phyloP scores from a whole-genome alignment of 1,140 invertebrate species.

The Anthonomus grandis region DNA sequence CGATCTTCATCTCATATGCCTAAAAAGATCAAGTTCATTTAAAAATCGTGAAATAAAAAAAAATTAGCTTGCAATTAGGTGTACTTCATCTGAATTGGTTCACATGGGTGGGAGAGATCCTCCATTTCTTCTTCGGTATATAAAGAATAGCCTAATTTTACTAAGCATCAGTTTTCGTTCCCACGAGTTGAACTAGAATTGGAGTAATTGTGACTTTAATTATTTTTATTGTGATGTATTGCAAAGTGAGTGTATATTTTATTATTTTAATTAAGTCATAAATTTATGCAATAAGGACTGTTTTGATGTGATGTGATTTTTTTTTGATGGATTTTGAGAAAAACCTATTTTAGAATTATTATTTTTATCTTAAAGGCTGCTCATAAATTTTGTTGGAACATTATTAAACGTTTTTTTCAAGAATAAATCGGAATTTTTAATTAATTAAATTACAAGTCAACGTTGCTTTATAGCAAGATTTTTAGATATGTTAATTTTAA shows the following conservation, averaged over 20 bases:
- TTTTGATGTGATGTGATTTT: too few species aligned
- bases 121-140: background rate
- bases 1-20: background rate
- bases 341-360: too few species aligned
- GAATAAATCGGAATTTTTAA: too few species aligned
- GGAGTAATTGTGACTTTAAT: slow-evolving; percentile 12
- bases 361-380: too few species aligned
- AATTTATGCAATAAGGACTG: too few species aligned
- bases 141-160: slow-evolving; percentile 18
- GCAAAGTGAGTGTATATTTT: slow-evolving; percentile 20
- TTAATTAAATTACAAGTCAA: too few species aligned
- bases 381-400: too few species aligned
- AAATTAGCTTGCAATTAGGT: slow-evolving; percentile 17
- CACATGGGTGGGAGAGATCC: slow-evolving; percentile 15
- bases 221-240: slow-evolving; percentile 4
- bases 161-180: slow-evolving; percentile 15
- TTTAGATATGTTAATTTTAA: too few species aligned
- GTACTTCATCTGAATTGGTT: slow-evolving; percentile 12
- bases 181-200: slow-evolving; percentile 5
- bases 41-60: slow-evolving; percentile 14
- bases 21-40: slow-evolving; percentile 24
- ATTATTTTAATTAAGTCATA: too few species aligned
- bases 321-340: too few species aligned
- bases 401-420: too few species aligned
- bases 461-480: too few species aligned